Base-by-base conservation (phyloP, 1,140 invertebrate genomes). In the Micrasema longulum region DNA sequence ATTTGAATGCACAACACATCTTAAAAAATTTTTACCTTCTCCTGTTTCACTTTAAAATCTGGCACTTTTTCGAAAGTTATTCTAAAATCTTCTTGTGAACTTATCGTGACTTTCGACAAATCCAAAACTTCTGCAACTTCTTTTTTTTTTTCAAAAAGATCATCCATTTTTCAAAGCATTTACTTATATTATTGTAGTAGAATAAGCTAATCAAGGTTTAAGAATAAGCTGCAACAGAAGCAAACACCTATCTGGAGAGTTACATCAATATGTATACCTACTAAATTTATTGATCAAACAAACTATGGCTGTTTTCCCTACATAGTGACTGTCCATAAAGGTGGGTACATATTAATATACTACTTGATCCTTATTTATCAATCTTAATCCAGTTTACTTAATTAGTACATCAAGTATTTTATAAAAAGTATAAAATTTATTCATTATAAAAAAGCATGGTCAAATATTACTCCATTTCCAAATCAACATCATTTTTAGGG, bases 21-120 rank as follows among this genome's bases (percentile, higher is more conserved):
- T 11, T 20, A 22, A 48, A 48, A 48, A 22, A 48, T 16, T 48
- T 16, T 65, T 83, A 93, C 91, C 86, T 95, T 96, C 82, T 96
- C 94, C 0, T 93, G 89, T 76, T 93, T 90, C 57, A 96, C 95
- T 83, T 94, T 95, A 77, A 93, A 95, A 78, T 97, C 95, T 0
- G 94, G 94, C 20, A 96, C 91, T 82, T 93, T 93, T 74, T 95
- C 93, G 76, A 93, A 86, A 20, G 95, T 86, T 62, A 90, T 89
- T 74, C 91, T 89, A 76, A 95, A 94, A 78, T 97, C 94, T 77
- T 95, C 93, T 72, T 90, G 88, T 14, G 89, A 90, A 73, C 89
- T 92, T 41, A 88, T 88, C 2, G 91, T 89, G n/a, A 89, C 88
- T 81, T 92, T 92, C 57, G 92, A 94, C 63, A 96, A 87, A 83